These are phyloP conservation scores for Lepus timidus DNA, from an alignment of 2,113 vertebrate species.

Conservation along the genomic window DNA sequence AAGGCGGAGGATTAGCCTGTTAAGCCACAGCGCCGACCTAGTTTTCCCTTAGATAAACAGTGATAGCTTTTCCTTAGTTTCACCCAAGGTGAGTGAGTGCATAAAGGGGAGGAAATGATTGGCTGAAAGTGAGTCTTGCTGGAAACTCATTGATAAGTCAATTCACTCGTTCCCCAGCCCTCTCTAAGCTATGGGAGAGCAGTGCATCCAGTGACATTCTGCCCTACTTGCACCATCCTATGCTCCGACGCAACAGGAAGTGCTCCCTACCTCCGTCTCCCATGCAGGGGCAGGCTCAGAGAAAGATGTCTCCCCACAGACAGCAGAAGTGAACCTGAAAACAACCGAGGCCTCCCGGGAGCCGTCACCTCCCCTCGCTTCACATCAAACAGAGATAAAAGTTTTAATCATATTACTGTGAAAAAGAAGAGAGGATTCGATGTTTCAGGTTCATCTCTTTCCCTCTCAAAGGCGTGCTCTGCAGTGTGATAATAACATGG, in stretches of 20 bases:
- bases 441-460: background rate
- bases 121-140: background rate
- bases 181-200: background rate
- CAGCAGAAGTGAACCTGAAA: background rate
- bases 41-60: no score
- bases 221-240: fast-evolving
- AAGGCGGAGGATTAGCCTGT: no score
- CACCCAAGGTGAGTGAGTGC: background rate
- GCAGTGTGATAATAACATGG: background rate
- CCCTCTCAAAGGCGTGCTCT: background rate
- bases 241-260: fast-evolving
- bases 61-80: background rate
- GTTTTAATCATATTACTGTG: background rate
- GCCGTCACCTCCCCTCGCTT: background rate
- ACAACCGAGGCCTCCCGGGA: background rate
- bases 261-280: background rate
- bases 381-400: background rate
- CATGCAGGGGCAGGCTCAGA: background rate
- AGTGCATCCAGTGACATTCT: fast-evolving
- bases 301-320: fast-evolving
- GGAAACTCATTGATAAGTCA: background rate
- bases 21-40: background rate
- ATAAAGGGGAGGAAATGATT: background rate
- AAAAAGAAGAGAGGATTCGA: background rate
- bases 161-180: background rate